Base-by-base conservation (phyloP, 2,888 invertebrate species). In the Calliscelio sp. region DNA sequence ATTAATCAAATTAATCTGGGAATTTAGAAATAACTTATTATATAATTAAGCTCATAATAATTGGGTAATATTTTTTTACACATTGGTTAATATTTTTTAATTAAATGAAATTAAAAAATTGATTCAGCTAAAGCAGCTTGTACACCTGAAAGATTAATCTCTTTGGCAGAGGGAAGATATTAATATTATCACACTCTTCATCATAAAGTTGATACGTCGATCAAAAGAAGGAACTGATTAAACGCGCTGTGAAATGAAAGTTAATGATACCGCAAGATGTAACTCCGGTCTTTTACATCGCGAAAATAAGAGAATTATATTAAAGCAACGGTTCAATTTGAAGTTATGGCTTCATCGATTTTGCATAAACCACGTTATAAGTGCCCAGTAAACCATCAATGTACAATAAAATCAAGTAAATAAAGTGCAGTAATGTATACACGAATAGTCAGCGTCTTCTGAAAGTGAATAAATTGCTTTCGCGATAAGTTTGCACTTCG, bases 381-480 rank as follows among this genome's bases (percentile, higher is more conserved):
- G 78, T 61, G 22, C 11, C 46, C 46, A 25, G 24, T 63, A 79
- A 73, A 80, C 38, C 65, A 49, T 79, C 65, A 24, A 71, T 63
- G 44, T 63, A 77, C 18, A 79, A 71, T 71, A 63, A 79, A 79
- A 71, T 63, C 35, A 32, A 61, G 32, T 71, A 79, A 79, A 79
- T 78, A 63, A 63, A 79, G 63, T 55, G 28, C n/a, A 18, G 61
- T 70, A 70, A 70, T 78, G n/a, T n/a, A n/a, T n/a, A n/a, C n/a
- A n/a, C n/a, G n/a, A n/a, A n/a, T n/a, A n/a, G n/a, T n/a, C n/a
- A n/a, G n/a, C n/a, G n/a, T n/a, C n/a, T n/a, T n/a, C n/a, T n/a
- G n/a, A n/a, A n/a, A n/a, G n/a, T n/a, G n/a, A n/a, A n/a, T n/a
- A n/a, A n/a, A n/a, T n/a, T n/a, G n/a, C n/a, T n/a, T n/a, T n/a